phyloP scores from a whole-genome alignment of 2,888 invertebrate genomes.

The Orthosia gothica region DNA sequence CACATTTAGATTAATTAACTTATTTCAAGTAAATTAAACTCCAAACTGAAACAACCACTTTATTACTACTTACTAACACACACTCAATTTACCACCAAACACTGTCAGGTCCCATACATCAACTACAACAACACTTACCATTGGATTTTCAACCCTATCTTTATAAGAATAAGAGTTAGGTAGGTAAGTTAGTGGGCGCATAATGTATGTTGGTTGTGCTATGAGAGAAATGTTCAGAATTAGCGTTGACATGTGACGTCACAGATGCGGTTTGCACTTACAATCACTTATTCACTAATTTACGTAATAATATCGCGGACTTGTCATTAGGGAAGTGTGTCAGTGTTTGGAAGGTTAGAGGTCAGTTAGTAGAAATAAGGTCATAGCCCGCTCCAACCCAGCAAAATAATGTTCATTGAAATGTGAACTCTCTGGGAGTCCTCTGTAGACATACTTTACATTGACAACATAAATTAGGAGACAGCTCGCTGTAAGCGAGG shows the following conservation, averaged over 20 bases:
- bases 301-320: conserved; percentile 16
- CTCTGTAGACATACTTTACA: too few species aligned
- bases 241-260: conserved; percentile 51
- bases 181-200: not conserved
- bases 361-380: not conserved
- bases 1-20: conserved; percentile 5
- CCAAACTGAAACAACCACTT: conserved; percentile 33
- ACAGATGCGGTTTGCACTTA: conserved; percentile 55
- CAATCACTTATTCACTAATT: conserved; percentile 43
- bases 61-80: conserved; percentile 35
- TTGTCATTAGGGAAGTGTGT: conserved; percentile 15
- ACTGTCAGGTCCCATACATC: conserved; percentile 1
- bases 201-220: conserved; percentile 2
- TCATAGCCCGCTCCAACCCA: too few species aligned
- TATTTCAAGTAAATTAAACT: conserved; percentile 17
- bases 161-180: accelerated
- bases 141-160: conserved; percentile 1
- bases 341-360: conserved; percentile 17
- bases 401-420: too few species aligned
- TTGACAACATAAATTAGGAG: too few species aligned
- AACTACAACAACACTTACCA: not conserved
- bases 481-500: too few species aligned
- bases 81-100: conserved; percentile 39
- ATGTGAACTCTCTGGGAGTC: too few species aligned
- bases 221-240: conserved; percentile 48